Evolutionary conservation across 35 echinoderm and acorn worm genomes (phyloP), one percentile per base, ranked within the genome.

Genomic region (Heliocidaris erythrogramma): DNA sequence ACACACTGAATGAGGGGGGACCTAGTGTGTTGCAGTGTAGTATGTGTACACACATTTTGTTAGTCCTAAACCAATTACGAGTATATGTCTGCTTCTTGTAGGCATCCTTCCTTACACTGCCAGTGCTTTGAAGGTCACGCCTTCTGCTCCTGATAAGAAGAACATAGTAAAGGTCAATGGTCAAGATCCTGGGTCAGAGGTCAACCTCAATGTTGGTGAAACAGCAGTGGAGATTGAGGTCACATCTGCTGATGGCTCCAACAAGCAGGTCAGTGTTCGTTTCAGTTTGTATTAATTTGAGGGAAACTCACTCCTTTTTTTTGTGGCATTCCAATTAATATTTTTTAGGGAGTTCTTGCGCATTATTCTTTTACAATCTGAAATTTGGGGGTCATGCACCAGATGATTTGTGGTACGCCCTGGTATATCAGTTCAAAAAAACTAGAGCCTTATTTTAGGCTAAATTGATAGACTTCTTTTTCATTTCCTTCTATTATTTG

Each of bases 221-320:
- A 99, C 98, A 92, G 31, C 13, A 9, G 50, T 97, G 30, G 95
- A 97, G 27, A 93, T 99, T 65, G 95, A 97, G 78, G 98, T 99
- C 13, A 99, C 96, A 65, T 99, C 98, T 85, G 96, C 95, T 90
- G 98, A 99, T 96, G 98, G 96, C 0, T 96, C 98, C 7, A 97
- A 97, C 85, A 97, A 96, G 91, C 94, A 95, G 95, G 98, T 99
- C 84, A 92, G 60, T 9, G 14, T 31, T 88, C 31, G 14, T 35
- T 31, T 2, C 2, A 6, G 24, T 69, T 14, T 24, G 17, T 69
- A 69, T 69, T 2, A 21, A 69, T 24, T 88, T 88, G 3, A 86
- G 29, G 4, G 13, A 10, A 14, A 3, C 29, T 14, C 85, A 87
- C 85, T 88, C 13, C 11, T 88, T 88, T 30, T 17, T 32, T 31